Conservation (phyloP, 2,797 vertebrate genomes). For the Eremophila alpestris region DNA sequence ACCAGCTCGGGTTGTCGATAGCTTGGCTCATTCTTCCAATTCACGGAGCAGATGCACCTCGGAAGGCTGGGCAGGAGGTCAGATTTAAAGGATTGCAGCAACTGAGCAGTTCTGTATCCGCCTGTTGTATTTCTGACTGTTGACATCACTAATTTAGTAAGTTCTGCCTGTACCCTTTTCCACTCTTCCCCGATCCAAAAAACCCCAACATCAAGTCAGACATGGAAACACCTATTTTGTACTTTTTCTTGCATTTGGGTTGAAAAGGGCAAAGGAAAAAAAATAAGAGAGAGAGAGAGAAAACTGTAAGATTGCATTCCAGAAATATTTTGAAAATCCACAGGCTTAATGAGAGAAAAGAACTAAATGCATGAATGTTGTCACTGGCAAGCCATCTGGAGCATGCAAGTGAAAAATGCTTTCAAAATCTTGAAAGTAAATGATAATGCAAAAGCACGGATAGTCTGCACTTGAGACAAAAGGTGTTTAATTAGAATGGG, state of each 20-base stretch:
- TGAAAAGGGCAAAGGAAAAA: background rate
- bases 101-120: background rate
- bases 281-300: background rate
- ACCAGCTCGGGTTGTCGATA: background rate
- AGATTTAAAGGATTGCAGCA: background rate
- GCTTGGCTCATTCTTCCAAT: background rate
- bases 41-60: background rate
- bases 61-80: background rate
- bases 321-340: constrained; percentile 32
- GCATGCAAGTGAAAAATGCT: background rate
- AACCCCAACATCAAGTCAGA: background rate
- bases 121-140: background rate
- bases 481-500: constrained; percentile 10
- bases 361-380: background rate
- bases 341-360: constrained; percentile 2
- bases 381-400: constrained; percentile 13
- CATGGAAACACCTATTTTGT: background rate
- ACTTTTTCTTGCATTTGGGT: background rate
- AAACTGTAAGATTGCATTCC: background rate
- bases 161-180: background rate
- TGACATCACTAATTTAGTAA: background rate
- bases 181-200: background rate
- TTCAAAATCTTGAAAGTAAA: constrained; percentile 22
- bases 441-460: background rate
- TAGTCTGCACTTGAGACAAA: background rate